phyloP scores from a whole-genome alignment of 2,797 vertebrate genomes.

The Mus spretus region DNA sequence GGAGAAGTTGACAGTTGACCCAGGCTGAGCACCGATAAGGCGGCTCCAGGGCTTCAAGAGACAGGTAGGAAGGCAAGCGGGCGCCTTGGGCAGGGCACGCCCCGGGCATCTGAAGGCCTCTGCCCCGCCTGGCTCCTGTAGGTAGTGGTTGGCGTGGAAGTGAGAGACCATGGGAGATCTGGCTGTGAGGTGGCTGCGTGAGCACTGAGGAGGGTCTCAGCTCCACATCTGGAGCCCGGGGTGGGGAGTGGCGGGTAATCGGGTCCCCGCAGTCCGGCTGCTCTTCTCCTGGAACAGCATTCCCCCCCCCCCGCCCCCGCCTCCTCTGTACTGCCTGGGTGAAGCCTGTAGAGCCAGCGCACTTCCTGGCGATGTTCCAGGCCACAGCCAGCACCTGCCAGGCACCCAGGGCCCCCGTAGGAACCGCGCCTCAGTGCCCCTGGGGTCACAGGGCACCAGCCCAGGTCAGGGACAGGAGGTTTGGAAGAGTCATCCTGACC shows the following conservation, averaged over 20 bases:
- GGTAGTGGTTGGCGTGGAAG: neutral
- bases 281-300: neutral
- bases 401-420: neutral
- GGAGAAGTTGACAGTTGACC: neutral
- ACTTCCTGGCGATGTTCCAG: neutral
- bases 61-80: constrained; percentile 33
- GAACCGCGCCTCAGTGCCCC: neutral
- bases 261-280: neutral
- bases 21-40: neutral
- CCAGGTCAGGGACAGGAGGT: neutral
- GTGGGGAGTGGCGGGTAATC: neutral
- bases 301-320: neutral
- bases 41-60: neutral
- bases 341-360: neutral
- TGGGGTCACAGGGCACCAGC: no score
- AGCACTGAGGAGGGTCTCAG: neutral
- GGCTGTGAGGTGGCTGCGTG: neutral
- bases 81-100: neutral
- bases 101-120: neutral
- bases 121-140: neutral
- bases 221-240: neutral
- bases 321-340: neutral
- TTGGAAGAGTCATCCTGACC: neutral
- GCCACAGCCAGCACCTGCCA: neutral
- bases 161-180: neutral